Conservation (phyloP, 2,113 vertebrate genomes). For the Alectura lathami region DNA sequence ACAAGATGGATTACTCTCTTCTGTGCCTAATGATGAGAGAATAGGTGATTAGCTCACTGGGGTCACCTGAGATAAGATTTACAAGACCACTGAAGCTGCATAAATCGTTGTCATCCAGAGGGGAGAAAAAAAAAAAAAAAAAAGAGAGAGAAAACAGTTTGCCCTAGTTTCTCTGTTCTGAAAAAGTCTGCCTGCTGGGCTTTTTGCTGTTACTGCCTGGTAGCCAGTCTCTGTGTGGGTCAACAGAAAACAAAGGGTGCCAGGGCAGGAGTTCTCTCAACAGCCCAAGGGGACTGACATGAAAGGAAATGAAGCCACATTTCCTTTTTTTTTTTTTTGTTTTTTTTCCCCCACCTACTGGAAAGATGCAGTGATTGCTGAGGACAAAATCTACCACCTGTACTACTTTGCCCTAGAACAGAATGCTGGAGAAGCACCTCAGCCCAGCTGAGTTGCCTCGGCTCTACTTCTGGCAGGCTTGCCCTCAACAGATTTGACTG, state of each 20-base stretch:
- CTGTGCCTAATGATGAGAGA: neutral
- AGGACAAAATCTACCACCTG: neutral
- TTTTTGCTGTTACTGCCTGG: neutral
- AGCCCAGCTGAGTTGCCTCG: neutral
- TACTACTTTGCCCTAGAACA: rapidly evolving
- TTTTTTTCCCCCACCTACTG: too few species aligned
- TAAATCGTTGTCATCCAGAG: neutral
- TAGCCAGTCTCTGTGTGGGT: neutral
- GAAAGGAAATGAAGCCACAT: neutral
- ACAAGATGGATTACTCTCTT: slow-evolving; percentile 1
- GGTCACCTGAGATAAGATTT: slow-evolving; percentile 18
- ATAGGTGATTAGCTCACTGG: slow-evolving; percentile 35
- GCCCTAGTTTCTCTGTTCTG: neutral
- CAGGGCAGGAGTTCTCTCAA: neutral
- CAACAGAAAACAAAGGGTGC: neutral
- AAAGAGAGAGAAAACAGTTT: neutral
- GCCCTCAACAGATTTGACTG: rapidly evolving
- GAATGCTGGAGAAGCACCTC: neutral
- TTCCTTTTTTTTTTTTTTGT: neutral
- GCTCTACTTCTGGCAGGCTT: neutral
- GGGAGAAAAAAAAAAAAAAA: rapidly evolving
- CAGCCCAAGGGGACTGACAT: neutral
- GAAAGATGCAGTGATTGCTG: neutral
- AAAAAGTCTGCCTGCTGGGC: neutral
- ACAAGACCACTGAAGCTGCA: neutral